Conservation (phyloP, 2,797 vertebrate genomes). For the Aratinga solstitialis region DNA sequence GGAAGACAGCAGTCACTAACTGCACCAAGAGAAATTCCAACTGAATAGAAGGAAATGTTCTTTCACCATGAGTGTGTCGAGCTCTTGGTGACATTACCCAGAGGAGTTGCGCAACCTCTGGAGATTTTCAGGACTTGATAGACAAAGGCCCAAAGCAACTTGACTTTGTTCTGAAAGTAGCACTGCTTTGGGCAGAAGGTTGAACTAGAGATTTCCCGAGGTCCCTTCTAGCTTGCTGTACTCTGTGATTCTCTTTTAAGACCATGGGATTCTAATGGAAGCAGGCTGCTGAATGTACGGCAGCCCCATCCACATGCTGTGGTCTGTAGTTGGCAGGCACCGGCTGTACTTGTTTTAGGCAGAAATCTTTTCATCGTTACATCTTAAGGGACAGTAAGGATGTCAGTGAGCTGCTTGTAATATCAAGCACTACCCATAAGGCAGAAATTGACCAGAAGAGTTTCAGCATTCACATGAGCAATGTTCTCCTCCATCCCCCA, state of each 20-base stretch:
- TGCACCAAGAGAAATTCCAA: background rate
- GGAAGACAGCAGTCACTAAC: background rate
- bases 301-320: fast-evolving
- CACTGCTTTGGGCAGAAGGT: background rate
- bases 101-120: background rate
- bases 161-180: background rate
- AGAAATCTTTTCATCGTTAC: background rate
- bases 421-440: background rate
- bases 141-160: background rate
- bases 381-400: background rate
- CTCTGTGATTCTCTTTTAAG: background rate
- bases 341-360: background rate
- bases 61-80: background rate
- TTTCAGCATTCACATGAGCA: background rate
- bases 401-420: background rate
- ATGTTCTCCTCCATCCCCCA: background rate
- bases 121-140: background rate
- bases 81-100: background rate
- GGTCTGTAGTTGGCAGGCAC: background rate
- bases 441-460: background rate
- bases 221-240: background rate
- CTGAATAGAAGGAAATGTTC: background rate
- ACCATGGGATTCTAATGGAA: background rate
- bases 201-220: background rate
- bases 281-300: background rate